A percentile compares a stretch with the other conserved stretches of the same genome.
These are phyloP conservation scores for western clawed frog (Xenopus tropicalis) DNA, from an alignment of 2,113 vertebrate genomes.

Conservation along the genomic window DNA sequence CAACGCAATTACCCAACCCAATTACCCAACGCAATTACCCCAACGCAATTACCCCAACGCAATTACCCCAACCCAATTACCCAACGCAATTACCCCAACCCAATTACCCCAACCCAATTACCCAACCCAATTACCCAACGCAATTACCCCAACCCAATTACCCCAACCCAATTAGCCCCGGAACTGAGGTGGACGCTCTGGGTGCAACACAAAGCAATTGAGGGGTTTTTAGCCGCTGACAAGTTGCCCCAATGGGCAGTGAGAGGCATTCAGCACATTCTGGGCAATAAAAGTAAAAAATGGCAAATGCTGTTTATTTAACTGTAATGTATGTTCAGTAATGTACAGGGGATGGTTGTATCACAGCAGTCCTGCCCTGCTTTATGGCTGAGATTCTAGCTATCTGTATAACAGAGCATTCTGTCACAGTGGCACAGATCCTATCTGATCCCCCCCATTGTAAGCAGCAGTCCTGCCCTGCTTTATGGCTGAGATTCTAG, in stretches of 20 bases:
- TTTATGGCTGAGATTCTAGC: too few relatives aligned
- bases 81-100: slow-evolving; percentile 29
- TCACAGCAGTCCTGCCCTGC: too few relatives aligned
- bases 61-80: slow-evolving; percentile 34
- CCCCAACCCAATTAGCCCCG: slow-evolving; percentile 34
- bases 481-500: too few relatives aligned
- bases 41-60: too few relatives aligned
- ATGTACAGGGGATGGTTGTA: too few relatives aligned
- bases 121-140: slow-evolving; percentile 35
- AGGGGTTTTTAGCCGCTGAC: slow-evolving; percentile 16
- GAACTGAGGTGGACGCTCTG: slow-evolving; percentile 6
- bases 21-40: slow-evolving; percentile 37
- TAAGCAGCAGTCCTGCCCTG: too few relatives aligned
- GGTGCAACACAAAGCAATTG: slow-evolving; percentile 26
- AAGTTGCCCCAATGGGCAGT: slow-evolving; percentile 19
- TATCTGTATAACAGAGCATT: too few relatives aligned
- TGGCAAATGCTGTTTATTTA: too few relatives aligned
- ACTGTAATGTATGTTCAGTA: too few relatives aligned
- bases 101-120: slow-evolving; percentile 43
- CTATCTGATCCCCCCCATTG: too few relatives aligned
- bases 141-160: too few relatives aligned
- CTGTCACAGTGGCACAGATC: too few relatives aligned
- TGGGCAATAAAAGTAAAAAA: slow-evolving; percentile 4
- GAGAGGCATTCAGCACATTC: slow-evolving; percentile 8
- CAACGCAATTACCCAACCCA: slow-evolving; percentile 37